These are phyloP conservation scores for Neolamprologus sp. DNA, from an alignment of 2,113 vertebrate genomes.

Conservation along the genomic window DNA sequence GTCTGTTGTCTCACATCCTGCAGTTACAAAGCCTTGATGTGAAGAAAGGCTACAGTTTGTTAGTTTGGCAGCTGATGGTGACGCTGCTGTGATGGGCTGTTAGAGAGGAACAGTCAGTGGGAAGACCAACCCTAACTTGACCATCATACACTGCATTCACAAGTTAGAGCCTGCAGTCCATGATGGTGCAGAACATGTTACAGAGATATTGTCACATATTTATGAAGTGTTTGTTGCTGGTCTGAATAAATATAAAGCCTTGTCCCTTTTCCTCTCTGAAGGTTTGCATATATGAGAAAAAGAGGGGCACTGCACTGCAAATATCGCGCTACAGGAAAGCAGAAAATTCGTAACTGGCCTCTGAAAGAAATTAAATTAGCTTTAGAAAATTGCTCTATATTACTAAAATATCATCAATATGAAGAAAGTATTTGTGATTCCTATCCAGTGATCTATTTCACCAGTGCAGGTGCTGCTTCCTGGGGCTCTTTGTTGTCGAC, in stretches of 20 bases:
- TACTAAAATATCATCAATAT: neutral
- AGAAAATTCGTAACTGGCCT: neutral
- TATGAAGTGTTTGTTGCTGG: neutral
- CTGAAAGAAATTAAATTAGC: neutral
- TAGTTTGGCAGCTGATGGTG: neutral
- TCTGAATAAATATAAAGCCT: neutral
- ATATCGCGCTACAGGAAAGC: neutral
- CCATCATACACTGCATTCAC: neutral
- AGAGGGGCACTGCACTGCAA: neutral
- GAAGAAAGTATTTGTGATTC: neutral
- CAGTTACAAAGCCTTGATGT: neutral
- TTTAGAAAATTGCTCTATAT: neutral
- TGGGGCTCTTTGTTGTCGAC: neutral
- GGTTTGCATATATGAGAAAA: neutral
- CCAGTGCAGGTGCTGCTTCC: conserved; percentile 54
- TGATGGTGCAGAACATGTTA: neutral
- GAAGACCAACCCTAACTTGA: neutral
- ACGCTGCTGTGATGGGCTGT: neutral
- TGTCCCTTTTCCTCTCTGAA: neutral
- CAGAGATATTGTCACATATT: neutral
- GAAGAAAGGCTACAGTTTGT: neutral
- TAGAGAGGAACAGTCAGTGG: neutral
- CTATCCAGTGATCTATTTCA: neutral
- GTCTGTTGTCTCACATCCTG: neutral
- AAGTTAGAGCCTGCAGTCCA: neutral